Percentiles rank a stretch among this genome's conserved stretches.
These are phyloP conservation scores for Psittacara wagleri DNA, from an alignment of 2,113 vertebrate genomes.

Conservation along the genomic window DNA sequence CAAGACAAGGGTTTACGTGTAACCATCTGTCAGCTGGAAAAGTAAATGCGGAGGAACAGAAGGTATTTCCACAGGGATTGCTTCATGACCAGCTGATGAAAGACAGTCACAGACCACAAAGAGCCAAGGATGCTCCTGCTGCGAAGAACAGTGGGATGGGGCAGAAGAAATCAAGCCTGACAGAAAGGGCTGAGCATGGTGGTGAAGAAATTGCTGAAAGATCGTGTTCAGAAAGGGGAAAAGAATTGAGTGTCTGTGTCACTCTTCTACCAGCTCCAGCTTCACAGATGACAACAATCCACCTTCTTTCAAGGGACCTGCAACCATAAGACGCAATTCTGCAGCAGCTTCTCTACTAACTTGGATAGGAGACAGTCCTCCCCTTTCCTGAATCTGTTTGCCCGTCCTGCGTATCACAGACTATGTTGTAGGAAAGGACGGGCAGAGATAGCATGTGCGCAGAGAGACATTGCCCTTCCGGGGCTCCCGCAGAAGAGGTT, in stretches of 20 bases:
- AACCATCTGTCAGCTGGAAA: not conserved
- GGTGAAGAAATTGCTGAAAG: not conserved
- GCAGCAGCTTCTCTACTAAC: not conserved
- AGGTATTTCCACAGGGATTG: not conserved
- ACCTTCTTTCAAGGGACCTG: not conserved
- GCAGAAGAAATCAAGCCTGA: not conserved
- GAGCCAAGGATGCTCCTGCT: not conserved
- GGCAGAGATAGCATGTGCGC: accelerated
- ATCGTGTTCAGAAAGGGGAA: not conserved
- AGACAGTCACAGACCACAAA: not conserved
- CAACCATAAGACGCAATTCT: not conserved
- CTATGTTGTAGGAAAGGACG: not conserved
- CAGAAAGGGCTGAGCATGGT: not conserved
- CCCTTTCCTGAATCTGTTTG: not conserved
- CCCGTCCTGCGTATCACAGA: not conserved
- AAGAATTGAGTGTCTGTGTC: not conserved
- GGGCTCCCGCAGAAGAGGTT: accelerated
- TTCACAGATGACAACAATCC: not conserved
- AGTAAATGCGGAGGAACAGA: not conserved
- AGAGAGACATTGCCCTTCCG: not conserved
- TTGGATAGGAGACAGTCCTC: not conserved
- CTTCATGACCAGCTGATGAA: not conserved
- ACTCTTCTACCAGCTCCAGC: not conserved
- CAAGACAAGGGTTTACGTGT: not conserved
- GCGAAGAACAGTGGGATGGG: not conserved